Evolutionary conservation across 2,113 vertebrate genomes (phyloP).

Genomic region (Circaetus cinerascens): DNA sequence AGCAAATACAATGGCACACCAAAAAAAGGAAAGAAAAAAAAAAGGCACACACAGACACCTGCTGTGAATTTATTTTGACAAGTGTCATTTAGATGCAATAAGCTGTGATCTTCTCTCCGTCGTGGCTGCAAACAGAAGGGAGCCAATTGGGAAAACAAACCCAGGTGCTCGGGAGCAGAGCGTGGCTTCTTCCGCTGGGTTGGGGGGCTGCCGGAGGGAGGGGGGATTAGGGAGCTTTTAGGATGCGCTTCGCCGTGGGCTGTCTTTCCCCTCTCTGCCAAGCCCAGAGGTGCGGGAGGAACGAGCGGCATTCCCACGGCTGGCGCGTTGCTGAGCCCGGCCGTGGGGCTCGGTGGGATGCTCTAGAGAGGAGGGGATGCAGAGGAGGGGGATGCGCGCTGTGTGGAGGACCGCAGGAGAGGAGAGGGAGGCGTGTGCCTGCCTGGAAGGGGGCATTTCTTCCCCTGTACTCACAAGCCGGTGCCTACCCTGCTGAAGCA

Average conservation of each 20-base stretch:
- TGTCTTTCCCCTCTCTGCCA: not conserved
- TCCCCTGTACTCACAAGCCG: rapidly evolving
- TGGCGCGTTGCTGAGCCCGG: not conserved
- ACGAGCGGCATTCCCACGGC: not conserved
- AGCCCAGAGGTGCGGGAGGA: not conserved
- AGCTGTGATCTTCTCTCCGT: not conserved
- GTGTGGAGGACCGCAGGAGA: not conserved
- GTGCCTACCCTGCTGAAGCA: slow-evolving; percentile 8
- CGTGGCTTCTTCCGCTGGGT: rapidly evolving
- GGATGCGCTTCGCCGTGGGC: not conserved
- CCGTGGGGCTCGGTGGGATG: not conserved
- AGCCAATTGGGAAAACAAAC: not conserved
- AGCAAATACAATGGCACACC: not conserved
- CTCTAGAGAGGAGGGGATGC: not conserved
- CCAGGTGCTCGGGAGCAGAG: not conserved
- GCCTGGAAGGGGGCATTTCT: not conserved
- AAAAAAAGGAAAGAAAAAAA: too few species aligned
- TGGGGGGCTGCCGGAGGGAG: not conserved
- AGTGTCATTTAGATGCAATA: not conserved
- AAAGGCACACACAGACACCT: not conserved
- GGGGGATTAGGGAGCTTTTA: not conserved
- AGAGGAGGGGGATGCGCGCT: not conserved
- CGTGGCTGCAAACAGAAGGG: not conserved
- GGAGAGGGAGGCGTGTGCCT: not conserved
- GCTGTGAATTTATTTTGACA: slow-evolving; percentile 30